Evolutionary conservation across 2,113 vertebrate genomes (phyloP).

Genomic region (Thalassoma bifasciatum): DNA sequence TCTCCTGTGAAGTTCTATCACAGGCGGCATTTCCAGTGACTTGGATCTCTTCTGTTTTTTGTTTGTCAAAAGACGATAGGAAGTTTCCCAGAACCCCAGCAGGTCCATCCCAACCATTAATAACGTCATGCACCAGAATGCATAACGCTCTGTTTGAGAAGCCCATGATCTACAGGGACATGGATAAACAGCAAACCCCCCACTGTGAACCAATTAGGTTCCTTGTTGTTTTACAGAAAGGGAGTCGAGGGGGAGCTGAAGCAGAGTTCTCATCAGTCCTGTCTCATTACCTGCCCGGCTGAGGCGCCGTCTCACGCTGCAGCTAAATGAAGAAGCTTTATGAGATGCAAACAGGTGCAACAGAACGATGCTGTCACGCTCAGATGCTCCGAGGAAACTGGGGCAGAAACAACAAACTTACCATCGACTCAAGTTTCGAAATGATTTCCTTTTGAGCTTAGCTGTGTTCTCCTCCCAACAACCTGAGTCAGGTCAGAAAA

Average conservation of each 20-base stretch:
- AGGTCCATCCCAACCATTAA: constrained; percentile 55
- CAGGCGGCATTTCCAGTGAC: constrained; percentile 39
- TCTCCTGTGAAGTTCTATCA: constrained; percentile 53
- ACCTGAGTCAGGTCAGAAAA: neutral
- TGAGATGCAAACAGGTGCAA: constrained; percentile 41
- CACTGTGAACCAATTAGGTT: constrained; percentile 54
- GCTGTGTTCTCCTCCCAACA: constrained; percentile 13
- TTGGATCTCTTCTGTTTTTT: constrained; percentile 10
- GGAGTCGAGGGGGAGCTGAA: constrained; percentile 23
- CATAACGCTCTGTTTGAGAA: constrained; percentile 38
- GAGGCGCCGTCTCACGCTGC: constrained; percentile 28
- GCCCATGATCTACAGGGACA: constrained; percentile 44
- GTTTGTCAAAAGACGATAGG: constrained; percentile 48
- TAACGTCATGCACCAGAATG: constrained; percentile 34
- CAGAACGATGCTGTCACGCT: constrained; percentile 20
- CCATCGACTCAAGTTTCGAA: constrained; percentile 14
- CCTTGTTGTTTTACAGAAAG: constrained; percentile 31
- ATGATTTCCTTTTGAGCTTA: constrained; percentile 23
- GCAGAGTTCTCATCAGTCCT: constrained; percentile 25
- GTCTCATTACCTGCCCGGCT: constrained; percentile 48
- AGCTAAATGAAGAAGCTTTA: constrained; percentile 41
- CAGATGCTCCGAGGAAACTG: constrained; percentile 22
- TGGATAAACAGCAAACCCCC: constrained; percentile 32
- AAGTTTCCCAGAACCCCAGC: constrained; percentile 37
- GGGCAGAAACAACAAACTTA: constrained; percentile 39